Base-by-base conservation (phyloP, 1,140 invertebrate species). In the Lasioglossum baleicum region DNA sequence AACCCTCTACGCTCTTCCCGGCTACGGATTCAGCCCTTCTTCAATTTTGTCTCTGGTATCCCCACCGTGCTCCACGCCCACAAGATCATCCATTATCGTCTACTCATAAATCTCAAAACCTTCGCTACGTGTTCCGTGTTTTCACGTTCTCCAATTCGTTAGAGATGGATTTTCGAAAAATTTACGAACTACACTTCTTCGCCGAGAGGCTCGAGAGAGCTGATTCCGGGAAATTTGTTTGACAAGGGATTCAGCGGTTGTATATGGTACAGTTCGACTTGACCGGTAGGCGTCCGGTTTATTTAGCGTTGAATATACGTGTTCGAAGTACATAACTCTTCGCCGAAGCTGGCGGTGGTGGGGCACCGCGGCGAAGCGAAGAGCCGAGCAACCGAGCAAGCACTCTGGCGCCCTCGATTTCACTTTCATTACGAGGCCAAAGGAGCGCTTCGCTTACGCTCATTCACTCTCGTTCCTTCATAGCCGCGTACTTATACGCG, bases 361-460 rank as follows among this genome's bases (percentile, higher is more conserved):
- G 73, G 77, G 83, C 56, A 78, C 48, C 70, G 70, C 61, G 31
- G 31, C 31, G 56, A 58, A 71, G 70, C 78, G 79, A 73, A 78
- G 75, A 48, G 67, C 68, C 75, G 75, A 82, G 64, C 73, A 67
- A 44, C 48, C 68, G 11, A 72, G 68, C 83, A 67, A 88, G 88
- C 86, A 86, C 88, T 88, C 75, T 65, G 72, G 79, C 90, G 91
- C 90, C 90, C 91, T 91, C 91, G 91, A 92, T 92, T 92, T 92
- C 91, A 92, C 91, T 92, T 92, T 92, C 91, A 92, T 92, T 91
- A 89, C 89, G 90, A 92, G 90, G 88, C 89, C 90, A 88, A 70
- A 76, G 69, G 87, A 90, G 89, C 89, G 87, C 87, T 84, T 88
- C 79, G 81, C 82, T 82, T 84, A 87, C 81, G 74, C 81, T 83